Evolutionary conservation across 1,140 invertebrate genomes (phyloP).

Genomic region (Centruroides vittatus): DNA sequence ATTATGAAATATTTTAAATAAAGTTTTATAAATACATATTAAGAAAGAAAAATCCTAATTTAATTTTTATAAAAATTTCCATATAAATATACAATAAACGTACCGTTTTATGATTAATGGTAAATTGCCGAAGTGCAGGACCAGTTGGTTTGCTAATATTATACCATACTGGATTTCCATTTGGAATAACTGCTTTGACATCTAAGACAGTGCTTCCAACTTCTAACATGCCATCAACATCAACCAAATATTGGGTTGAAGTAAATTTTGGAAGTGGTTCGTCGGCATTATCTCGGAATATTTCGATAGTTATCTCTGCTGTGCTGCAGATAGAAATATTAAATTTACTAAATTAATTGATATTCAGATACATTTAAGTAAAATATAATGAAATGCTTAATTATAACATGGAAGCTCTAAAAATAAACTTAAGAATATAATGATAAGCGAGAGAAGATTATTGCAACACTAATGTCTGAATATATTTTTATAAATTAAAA

Average conservation of each 20-base stretch:
- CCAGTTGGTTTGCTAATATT: constrained; percentile 18
- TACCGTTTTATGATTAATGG: constrained; percentile 21
- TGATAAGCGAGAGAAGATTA: no score
- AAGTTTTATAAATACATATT: no score
- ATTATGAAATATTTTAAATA: no score
- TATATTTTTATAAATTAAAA: no score
- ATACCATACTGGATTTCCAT: constrained; percentile 20
- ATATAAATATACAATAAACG: background rate
- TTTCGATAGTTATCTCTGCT: constrained; percentile 18
- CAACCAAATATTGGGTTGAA: constrained; percentile 18
- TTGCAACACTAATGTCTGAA: no score
- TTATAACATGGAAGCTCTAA: no score
- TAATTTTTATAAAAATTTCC: no score
- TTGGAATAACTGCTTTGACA: constrained; percentile 19
- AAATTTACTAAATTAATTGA: no score
- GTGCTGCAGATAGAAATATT: constrained; percentile 1
- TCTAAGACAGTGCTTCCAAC: constrained; percentile 18
- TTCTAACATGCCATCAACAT: constrained; percentile 18
- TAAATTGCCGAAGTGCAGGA: constrained; percentile 15
- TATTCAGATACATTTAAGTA: no score
- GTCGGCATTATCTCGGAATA: constrained; percentile 20
- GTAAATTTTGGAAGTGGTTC: constrained; percentile 21
- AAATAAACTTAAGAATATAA: no score
- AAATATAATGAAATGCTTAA: no score
- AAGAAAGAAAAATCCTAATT: no score